Conservation (phyloP, 2,113 vertebrate species). For the Elephantulus edwardii region DNA sequence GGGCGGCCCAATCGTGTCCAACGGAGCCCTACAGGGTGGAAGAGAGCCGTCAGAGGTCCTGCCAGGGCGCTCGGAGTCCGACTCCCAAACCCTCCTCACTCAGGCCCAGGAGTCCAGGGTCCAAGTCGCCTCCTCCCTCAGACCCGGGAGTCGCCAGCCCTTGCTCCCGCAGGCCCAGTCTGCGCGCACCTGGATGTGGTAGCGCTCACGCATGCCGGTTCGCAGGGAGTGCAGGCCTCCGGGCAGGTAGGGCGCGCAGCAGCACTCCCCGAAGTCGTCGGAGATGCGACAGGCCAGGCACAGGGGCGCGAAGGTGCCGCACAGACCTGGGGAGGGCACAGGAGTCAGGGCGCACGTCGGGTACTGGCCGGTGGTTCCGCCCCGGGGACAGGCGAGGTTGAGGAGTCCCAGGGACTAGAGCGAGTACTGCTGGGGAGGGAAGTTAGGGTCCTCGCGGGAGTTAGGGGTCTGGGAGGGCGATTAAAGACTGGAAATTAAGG, state of each 20-base stretch:
- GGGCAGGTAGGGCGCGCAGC: slow-evolving; percentile 89
- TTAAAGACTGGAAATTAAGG: not conserved
- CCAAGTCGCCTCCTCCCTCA: not conserved
- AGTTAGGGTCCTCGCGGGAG: not conserved
- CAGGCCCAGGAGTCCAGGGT: not conserved
- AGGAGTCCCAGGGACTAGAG: rapidly evolving
- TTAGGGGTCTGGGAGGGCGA: rapidly evolving
- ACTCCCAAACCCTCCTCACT: no score
- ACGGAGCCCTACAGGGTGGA: slow-evolving; percentile 72
- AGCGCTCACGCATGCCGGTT: slow-evolving; percentile 90
- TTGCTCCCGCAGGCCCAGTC: slow-evolving; percentile 8
- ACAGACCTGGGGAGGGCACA: slow-evolving; percentile 83
- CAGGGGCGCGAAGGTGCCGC: slow-evolving; percentile 87
- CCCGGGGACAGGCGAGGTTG: not conserved
- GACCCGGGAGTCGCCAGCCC: slow-evolving; percentile 39
- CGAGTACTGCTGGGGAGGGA: no score
- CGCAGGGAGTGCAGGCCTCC: slow-evolving; percentile 89
- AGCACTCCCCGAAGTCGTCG: slow-evolving; percentile 85
- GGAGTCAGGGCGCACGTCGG: not conserved
- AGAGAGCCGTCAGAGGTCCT: slow-evolving; percentile 32
- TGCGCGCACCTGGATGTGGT: slow-evolving; percentile 79
- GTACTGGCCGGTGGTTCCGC: no score
- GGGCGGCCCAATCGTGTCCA: slow-evolving; percentile 78
- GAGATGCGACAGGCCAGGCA: slow-evolving; percentile 88
- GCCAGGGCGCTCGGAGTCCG: no score